A percentile compares a stretch with the other conserved stretches of the same genome.
phyloP scores from a whole-genome alignment of 1,140 invertebrate species.

The Plectrocnemia conspersa region DNA sequence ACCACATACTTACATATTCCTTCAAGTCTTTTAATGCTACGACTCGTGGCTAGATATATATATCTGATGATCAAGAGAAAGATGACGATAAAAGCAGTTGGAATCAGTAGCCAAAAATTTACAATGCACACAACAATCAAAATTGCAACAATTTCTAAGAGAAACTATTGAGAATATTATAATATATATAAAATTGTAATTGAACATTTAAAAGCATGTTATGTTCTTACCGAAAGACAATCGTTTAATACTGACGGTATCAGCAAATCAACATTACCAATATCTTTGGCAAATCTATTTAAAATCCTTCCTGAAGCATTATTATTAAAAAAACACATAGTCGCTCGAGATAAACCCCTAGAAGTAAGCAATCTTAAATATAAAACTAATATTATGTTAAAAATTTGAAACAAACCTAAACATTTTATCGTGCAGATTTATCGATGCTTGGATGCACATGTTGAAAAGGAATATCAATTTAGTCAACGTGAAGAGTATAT shows the following conservation, averaged over 20 bases:
- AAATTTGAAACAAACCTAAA: slow-evolving; percentile 48
- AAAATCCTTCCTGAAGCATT: slow-evolving; percentile 70
- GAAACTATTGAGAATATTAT: slow-evolving; percentile 52
- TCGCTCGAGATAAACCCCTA: slow-evolving; percentile 63
- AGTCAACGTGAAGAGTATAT: slow-evolving; percentile 48
- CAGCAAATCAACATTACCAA: slow-evolving; percentile 72
- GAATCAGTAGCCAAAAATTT: slow-evolving; percentile 73
- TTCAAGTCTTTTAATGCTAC: slow-evolving; percentile 71
- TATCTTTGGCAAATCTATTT: slow-evolving; percentile 76
- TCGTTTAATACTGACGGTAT: slow-evolving; percentile 67
- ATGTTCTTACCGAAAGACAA: slow-evolving; percentile 59
- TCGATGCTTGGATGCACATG: slow-evolving; percentile 69
- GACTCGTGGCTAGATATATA: slow-evolving; percentile 74
- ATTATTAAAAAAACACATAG: slow-evolving; percentile 80
- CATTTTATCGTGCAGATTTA: slow-evolving; percentile 72
- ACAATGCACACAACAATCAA: slow-evolving; percentile 69
- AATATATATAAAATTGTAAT: slow-evolving; percentile 41
- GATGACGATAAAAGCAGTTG: slow-evolving; percentile 63
- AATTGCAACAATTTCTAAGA: slow-evolving; percentile 63
- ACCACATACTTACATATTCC: slow-evolving; percentile 29
- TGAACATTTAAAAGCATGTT: not conserved
- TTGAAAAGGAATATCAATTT: slow-evolving; percentile 61
- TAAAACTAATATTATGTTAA: not conserved
- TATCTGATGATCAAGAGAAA: slow-evolving; percentile 65
- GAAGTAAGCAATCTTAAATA: slow-evolving; percentile 64